These are phyloP conservation scores for Drosophila rufa DNA, from an alignment of 1,140 invertebrate genomes.

Conservation along the genomic window DNA sequence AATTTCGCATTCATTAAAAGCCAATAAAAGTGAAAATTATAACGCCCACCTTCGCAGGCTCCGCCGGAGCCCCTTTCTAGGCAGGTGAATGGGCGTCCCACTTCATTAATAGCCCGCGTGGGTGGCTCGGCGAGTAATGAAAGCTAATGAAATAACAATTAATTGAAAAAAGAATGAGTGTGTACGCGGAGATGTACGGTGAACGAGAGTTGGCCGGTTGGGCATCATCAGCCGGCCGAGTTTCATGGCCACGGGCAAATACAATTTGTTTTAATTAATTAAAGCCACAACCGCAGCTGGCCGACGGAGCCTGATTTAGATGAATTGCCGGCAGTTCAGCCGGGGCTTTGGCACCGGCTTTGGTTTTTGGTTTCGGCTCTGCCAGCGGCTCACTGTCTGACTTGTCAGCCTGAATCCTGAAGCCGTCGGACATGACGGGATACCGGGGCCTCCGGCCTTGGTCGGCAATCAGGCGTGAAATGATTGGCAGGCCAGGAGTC, in stretches of 20 bases:
- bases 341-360: constrained; percentile 21
- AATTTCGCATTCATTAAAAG: constrained; percentile 80
- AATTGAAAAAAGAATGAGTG: constrained; percentile 52
- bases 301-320: constrained; percentile 65
- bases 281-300: constrained; percentile 65
- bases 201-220: constrained; percentile 14
- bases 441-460: constrained; percentile 28
- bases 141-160: constrained; percentile 80
- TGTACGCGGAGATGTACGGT: constrained; percentile 7
- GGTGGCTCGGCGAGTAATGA: constrained; percentile 62
- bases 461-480: constrained; percentile 71
- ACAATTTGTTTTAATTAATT: constrained; percentile 83
- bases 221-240: constrained; percentile 4
- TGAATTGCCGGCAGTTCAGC: constrained; percentile 57
- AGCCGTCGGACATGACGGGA: constrained; percentile 7
- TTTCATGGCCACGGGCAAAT: constrained; percentile 45
- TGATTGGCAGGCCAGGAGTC: constrained; percentile 60
- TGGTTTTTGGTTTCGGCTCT: constrained; percentile 12
- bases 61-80: background rate
- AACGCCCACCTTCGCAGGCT: constrained; percentile 28
- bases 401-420: constrained; percentile 42
- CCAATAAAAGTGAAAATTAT: constrained; percentile 76
- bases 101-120: constrained; percentile 61
- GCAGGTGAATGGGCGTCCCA: constrained; percentile 51
- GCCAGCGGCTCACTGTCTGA: constrained; percentile 50